A percentile compares a stretch with the other conserved stretches of the same genome.
These are phyloP conservation scores for Amphipyra berbera DNA, from an alignment of 2,888 invertebrate species.

Conservation along the genomic window DNA sequence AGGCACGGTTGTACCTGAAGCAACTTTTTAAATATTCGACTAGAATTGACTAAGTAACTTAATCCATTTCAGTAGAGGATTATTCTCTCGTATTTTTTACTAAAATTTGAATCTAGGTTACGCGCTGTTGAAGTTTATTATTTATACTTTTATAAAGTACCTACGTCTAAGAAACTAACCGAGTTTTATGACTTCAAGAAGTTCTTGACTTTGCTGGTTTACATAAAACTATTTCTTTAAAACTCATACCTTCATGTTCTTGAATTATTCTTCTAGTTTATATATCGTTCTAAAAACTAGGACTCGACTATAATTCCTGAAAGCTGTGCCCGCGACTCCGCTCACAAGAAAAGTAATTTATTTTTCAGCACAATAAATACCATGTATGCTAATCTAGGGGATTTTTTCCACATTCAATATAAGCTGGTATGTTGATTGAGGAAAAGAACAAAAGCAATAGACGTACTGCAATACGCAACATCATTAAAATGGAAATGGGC, in stretches of 20 bases:
- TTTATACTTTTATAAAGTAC: constrained; percentile 15
- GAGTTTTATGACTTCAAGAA: constrained; percentile 28
- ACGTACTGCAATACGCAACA: too few species aligned
- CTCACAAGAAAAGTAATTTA: constrained; percentile 4
- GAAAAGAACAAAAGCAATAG: too few species aligned
- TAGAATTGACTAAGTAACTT: too few species aligned
- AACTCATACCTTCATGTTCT: constrained; percentile 22
- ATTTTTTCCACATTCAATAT: too few species aligned
- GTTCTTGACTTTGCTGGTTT: constrained; percentile 22
- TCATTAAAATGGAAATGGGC: too few species aligned
- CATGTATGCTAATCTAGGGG: too few species aligned
- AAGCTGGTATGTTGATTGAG: too few species aligned
- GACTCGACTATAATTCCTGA: neutral
- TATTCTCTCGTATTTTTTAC: neutral
- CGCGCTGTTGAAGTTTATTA: neutral
- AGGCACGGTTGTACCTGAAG: neutral
- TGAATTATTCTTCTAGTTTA: constrained; percentile 38
- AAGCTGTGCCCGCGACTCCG: constrained; percentile 1
- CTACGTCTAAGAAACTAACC: constrained; percentile 12
- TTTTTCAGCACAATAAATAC: constrained; percentile 7
- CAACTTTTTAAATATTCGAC: neutral
- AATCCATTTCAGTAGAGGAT: too few species aligned
- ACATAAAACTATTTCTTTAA: constrained; percentile 26
- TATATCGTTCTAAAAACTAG: constrained; percentile 22
- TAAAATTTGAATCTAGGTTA: constrained; percentile 8